These are phyloP conservation scores for Nasonia oneida DNA, from an alignment of 2,888 invertebrate species.

Conservation along the genomic window DNA sequence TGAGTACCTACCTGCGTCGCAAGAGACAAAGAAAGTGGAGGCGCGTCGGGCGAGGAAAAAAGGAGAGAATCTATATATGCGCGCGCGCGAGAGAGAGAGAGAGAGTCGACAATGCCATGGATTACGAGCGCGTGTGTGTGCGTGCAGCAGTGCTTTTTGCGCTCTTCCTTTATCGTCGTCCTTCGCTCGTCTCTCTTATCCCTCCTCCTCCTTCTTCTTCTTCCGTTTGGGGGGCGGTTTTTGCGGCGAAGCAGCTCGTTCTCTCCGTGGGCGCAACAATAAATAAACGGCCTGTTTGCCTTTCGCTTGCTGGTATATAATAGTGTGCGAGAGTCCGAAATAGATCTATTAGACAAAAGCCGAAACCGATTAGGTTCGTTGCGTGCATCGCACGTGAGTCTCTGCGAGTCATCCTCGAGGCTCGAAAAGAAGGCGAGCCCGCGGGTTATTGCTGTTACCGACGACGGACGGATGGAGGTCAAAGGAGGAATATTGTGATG, in stretches of 20 bases:
- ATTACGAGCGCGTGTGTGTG: constrained; percentile 20
- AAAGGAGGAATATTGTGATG: constrained; percentile 27
- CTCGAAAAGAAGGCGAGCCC: constrained; percentile 25
- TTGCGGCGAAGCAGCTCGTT: background rate
- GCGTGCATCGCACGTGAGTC: background rate
- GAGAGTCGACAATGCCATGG: constrained; percentile 47
- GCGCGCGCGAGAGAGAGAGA: constrained; percentile 23
- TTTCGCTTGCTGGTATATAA: background rate
- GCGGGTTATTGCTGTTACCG: background rate
- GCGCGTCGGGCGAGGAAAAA: constrained; percentile 17
- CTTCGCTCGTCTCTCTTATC: background rate
- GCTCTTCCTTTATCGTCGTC: background rate
- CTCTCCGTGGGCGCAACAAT: background rate
- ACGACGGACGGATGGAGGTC: constrained; percentile 40
- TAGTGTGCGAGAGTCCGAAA: background rate
- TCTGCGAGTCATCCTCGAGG: constrained; percentile 2
- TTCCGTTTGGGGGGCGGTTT: background rate
- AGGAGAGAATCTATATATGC: background rate
- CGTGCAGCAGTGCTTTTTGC: background rate
- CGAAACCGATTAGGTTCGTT: background rate
- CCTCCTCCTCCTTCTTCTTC: background rate
- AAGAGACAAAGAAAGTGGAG: constrained; percentile 58
- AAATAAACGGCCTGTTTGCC: constrained; percentile 35
- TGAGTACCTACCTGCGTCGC: constrained; percentile 49
- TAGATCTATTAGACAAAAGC: background rate